Percentiles rank a stretch among this genome's conserved stretches.
phyloP scores from a whole-genome alignment of 2,888 invertebrate genomes.

The Andrena chrysosceles region DNA sequence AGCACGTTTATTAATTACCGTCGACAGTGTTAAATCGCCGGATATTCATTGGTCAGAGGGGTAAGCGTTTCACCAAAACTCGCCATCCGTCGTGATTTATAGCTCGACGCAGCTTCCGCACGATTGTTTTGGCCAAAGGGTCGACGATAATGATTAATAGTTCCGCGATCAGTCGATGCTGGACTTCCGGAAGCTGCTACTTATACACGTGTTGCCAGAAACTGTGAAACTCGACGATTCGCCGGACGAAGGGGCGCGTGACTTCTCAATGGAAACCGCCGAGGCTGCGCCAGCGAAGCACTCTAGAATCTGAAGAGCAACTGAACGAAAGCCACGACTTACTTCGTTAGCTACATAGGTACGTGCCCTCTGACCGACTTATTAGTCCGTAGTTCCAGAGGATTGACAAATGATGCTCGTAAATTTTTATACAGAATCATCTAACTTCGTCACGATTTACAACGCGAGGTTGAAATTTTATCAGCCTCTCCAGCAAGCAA shows the following conservation, averaged over 20 bases:
- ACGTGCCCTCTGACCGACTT: background rate
- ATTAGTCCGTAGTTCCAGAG: background rate
- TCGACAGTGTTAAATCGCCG: constrained; percentile 10
- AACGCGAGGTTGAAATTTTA: background rate
- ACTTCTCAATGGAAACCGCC: background rate
- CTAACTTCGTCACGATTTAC: background rate
- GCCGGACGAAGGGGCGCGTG: background rate
- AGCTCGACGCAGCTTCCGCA: background rate
- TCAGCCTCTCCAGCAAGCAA: background rate
- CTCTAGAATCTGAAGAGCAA: background rate
- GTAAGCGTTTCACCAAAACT: constrained; percentile 6
- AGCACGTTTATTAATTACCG: constrained; percentile 35
- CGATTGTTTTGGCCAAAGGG: constrained; percentile 28
- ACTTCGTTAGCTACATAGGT: background rate
- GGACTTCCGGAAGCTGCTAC: background rate
- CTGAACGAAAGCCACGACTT: background rate
- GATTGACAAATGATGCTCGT: background rate
- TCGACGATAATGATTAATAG: constrained; percentile 42
- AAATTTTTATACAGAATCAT: background rate
- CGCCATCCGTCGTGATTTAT: constrained; percentile 28
- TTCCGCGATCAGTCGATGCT: constrained; percentile 6
- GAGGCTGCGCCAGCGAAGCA: background rate
- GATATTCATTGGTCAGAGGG: constrained; percentile 10
- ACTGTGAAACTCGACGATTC: constrained; percentile 20
- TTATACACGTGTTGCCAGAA: background rate